Conservation (phyloP, 2,797 vertebrate species). For the Tapirus indicus region DNA sequence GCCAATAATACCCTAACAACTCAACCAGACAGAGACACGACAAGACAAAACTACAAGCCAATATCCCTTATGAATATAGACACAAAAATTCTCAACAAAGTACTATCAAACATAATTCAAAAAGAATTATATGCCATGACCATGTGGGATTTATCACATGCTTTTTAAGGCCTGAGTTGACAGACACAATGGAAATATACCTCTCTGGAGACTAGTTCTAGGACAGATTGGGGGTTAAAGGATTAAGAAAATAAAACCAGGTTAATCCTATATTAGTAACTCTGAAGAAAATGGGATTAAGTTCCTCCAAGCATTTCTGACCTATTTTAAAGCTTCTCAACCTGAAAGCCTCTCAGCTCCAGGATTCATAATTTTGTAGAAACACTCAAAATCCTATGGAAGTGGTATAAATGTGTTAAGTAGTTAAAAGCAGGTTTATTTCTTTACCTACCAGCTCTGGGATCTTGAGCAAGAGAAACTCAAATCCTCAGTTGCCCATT, state of each 20-base stretch:
- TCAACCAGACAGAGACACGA: not conserved
- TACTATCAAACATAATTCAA: not conserved
- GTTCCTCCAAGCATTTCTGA: constrained; percentile 32
- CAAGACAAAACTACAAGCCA: not conserved
- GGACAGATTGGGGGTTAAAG: not conserved
- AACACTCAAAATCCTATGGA: not conserved
- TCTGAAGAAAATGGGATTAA: constrained; percentile 55
- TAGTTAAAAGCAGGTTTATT: not conserved
- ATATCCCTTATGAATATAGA: not conserved
- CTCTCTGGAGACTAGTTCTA: not conserved
- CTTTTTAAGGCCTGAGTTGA: not conserved
- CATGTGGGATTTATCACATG: not conserved
- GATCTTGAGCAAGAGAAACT: constrained; percentile 18
- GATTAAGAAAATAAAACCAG: not conserved
- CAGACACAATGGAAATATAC: not conserved
- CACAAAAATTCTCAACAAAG: constrained; percentile 24
- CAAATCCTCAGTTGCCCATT: not conserved
- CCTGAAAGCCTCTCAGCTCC: not conserved
- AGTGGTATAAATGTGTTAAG: not conserved
- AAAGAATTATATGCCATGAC: not conserved
- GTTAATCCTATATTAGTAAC: constrained; percentile 61
- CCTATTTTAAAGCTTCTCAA: constrained; percentile 56
- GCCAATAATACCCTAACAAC: not conserved
- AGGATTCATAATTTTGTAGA: not conserved
- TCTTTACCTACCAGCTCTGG: not conserved